Evolutionary conservation across 92 coral and sea anemone species (phyloP), one percentile per base, ranked within the genome.

Genomic region (Epizoanthus stellaris): DNA sequence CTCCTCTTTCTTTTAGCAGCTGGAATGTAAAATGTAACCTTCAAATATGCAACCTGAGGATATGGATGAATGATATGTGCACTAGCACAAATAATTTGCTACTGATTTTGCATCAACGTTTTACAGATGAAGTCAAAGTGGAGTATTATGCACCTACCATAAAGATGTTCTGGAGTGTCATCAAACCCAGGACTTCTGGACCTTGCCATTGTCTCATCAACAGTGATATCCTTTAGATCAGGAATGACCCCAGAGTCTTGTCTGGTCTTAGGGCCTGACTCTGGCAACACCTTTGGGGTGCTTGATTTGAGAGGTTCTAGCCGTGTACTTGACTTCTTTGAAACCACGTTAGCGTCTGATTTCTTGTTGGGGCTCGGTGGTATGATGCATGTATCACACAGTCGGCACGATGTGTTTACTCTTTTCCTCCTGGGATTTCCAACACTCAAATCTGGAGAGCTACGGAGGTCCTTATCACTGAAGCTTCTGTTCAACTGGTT

Each of bases 81-180:
- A 30, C 34, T 30, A 30, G 34, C 1, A 30, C 36, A 30, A 30
- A 30, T 30, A 30, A 30, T 30, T 30, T 30, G 36, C 36, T 30
- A 30, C 36, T 30, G 36, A 30, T 30, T 30, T 30, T 30, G 36
- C 36, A 30, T 30, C 36, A 30, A 30, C 36, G 1, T 30, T 30
- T 30, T 30, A 30, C 1, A 30, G 36, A 30, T 30, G 36, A 30
- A 30, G 36, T 30, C 36, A 30, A 30, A 30, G 36, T 30, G 36
- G 36, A 30, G 36, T 30, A 30, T 30, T 30, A 52, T 52, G 57
- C 36, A 63, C 83, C 13, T 6, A 79, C 83, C 83, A 63, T 63
- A 79, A 79, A 79, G 83, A 62, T 79, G 83, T 21, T 79, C 59
- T 14, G 83, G 83, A 13, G 72, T 79, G 72, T 79, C 83, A 19